Evolutionary conservation across 1,140 invertebrate genomes (phyloP).

Genomic region (Brachionus sp.): DNA sequence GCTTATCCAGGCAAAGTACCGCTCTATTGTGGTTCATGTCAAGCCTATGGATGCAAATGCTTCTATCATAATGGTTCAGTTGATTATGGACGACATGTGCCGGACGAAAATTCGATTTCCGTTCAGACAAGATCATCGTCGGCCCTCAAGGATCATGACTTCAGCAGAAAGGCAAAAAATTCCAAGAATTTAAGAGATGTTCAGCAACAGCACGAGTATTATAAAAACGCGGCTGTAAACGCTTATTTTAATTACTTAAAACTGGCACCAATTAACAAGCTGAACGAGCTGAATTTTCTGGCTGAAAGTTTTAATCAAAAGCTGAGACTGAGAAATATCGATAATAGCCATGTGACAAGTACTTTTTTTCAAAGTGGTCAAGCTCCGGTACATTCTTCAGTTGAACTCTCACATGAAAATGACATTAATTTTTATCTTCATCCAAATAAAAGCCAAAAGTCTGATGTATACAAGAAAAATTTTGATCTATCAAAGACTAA

Average conservation of each 20-base stretch:
- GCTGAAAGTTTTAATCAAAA: not conserved
- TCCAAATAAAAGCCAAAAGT: not conserved
- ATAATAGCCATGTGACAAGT: not conserved
- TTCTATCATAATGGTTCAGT: not conserved
- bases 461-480: not conserved
- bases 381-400: not conserved
- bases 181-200: not conserved
- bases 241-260: slow-evolving; percentile 33
- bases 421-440: not conserved
- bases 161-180: not conserved
- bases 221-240: not conserved
- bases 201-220: slow-evolving; percentile 12
- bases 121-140: not conserved
- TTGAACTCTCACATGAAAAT: not conserved
- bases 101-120: not conserved
- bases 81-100: not conserved
- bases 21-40: not conserved
- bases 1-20: not conserved
- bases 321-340: not conserved
- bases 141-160: not conserved
- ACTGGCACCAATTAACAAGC: not conserved
- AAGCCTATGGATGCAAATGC: not conserved
- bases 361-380: not conserved
- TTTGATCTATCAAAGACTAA: not conserved
- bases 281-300: not conserved